Conservation (phyloP, 2,888 invertebrate species). For the Drosophila tanythrix region DNA sequence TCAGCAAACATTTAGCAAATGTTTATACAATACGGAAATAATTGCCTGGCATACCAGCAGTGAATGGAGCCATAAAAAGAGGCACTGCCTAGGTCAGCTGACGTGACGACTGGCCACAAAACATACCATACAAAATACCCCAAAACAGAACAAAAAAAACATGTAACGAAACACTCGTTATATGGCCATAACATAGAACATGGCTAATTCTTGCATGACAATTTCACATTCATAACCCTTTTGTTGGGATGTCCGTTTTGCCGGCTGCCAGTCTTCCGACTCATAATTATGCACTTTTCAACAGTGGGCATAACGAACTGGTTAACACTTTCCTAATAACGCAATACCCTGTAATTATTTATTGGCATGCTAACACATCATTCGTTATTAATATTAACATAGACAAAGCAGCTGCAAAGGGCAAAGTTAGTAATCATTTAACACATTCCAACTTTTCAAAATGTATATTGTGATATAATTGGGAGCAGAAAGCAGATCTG, state of each 20-base stretch:
- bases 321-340: neutral
- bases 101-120: slow-evolving; percentile 70
- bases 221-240: slow-evolving; percentile 84
- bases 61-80: slow-evolving; percentile 65
- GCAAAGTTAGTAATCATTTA: neutral
- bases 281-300: slow-evolving; percentile 66
- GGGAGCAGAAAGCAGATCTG: neutral
- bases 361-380: neutral
- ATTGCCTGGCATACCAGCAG: slow-evolving; percentile 62
- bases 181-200: slow-evolving; percentile 74
- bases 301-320: neutral
- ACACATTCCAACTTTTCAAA: neutral
- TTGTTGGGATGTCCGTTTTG: slow-evolving; percentile 58
- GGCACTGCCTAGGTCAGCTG: slow-evolving; percentile 50
- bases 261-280: slow-evolving; percentile 61
- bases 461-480: neutral
- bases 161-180: slow-evolving; percentile 70
- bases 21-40: slow-evolving; percentile 69
- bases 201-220: slow-evolving; percentile 84
- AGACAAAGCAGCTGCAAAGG: neutral
- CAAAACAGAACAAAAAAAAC: slow-evolving; percentile 21
- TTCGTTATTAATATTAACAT: neutral
- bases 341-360: neutral
- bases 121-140: slow-evolving; percentile 14
- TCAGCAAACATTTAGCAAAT: slow-evolving; percentile 73